Evolutionary conservation across 2,113 vertebrate genomes (phyloP), one percentile per base, ranked within the genome.

Genomic region (Pionites leucogaster): DNA sequence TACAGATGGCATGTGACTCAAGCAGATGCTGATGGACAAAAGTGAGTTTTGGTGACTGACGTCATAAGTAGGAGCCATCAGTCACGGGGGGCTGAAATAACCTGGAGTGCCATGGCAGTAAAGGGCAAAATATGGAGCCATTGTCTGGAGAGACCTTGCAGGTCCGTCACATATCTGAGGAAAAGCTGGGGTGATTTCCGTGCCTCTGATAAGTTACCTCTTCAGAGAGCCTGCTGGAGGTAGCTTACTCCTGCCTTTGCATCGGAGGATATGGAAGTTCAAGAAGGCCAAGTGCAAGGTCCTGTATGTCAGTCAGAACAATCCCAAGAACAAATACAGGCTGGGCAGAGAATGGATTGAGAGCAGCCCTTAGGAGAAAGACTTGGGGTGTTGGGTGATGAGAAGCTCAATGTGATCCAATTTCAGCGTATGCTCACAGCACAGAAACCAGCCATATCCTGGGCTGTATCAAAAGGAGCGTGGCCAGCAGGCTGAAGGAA

Each of bases 101-200:
- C 13, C 19, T 4, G 2, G 31, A 11, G 22, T 35, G 16, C 29
- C 2, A 1, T 1, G 8, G 11, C 7, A 2, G 22, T 39, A 53
- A 53, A 71, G 55, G 90, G 29, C 17, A 79, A 68, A 37, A n/a
- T 17, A 13, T 25, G 23, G 64, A 82, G 42, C 16, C 28, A 42
- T 24, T 29, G 33, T 19, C 70, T 90, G 41, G 50, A 81, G 37
- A 31, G 41, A 29, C 20, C 22, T 31, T 71, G 44, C 1, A 1
- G 17, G 18, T 92, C 44, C 39, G 8, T 82, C n/a, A 23, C 5
- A 37, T 0, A 2, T 67, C 28, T 72, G 53, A 77, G 20, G 39
- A 76, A 90, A 88, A 64, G 25, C 27, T 67, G 55, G 19, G 20
- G 11, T 70, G 28, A 80, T 83, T 81, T 89, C 69, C 1, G 1